Evolutionary conservation across 2,113 vertebrate species (phyloP).

Genomic region (Hydropotes inermis): DNA sequence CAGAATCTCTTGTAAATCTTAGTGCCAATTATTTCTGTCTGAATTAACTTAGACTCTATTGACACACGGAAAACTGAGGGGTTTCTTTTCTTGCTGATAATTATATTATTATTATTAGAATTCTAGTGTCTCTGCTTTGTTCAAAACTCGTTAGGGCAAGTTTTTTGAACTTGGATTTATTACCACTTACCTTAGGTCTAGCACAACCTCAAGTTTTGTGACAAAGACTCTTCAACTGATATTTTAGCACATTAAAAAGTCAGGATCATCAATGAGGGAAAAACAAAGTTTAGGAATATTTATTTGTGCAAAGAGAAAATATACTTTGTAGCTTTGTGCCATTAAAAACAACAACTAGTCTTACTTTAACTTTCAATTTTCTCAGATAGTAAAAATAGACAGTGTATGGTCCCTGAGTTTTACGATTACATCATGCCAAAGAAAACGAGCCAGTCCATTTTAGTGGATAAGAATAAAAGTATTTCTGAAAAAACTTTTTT

Average conservation of each 20-base stretch:
- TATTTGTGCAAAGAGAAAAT: neutral
- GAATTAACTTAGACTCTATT: slow-evolving; percentile 75
- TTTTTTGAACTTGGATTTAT: slow-evolving; percentile 63
- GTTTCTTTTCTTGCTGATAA: slow-evolving; percentile 62
- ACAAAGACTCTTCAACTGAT: neutral
- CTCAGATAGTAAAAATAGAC: neutral
- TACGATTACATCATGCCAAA: neutral
- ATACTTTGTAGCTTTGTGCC: neutral
- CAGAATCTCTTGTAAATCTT: slow-evolving; percentile 73
- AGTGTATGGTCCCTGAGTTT: neutral
- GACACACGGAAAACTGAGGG: slow-evolving; percentile 48
- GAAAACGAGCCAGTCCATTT: neutral
- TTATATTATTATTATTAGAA: slow-evolving; percentile 66
- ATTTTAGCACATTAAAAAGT: neutral
- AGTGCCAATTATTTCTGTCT: slow-evolving; percentile 78
- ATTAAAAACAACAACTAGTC: neutral
- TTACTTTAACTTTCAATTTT: neutral
- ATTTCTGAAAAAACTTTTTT: neutral
- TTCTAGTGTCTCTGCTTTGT: slow-evolving; percentile 69
- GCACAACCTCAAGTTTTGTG: neutral
- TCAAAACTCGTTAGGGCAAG: slow-evolving; percentile 73
- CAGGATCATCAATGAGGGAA: neutral
- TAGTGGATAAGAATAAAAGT: neutral
- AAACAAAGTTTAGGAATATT: neutral
- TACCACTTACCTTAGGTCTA: slow-evolving; percentile 5